Percentiles rank a stretch among this genome's conserved stretches.
Evolutionary conservation across 2,797 vertebrate species (phyloP).

Genomic region (Valencia hispanica): DNA sequence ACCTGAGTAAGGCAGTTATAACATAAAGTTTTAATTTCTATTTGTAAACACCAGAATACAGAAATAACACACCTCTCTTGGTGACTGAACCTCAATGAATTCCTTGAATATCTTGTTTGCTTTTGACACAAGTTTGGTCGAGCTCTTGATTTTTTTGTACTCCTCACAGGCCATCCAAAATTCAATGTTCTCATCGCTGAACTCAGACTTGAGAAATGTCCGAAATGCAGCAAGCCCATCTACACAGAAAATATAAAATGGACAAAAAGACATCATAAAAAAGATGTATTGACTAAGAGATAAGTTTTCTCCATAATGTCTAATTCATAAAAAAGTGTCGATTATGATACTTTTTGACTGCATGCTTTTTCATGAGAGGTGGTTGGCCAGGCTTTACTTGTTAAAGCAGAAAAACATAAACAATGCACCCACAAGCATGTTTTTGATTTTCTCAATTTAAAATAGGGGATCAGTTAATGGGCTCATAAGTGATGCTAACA

Average conservation of each 20-base stretch:
- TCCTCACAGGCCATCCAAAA: slow-evolving; percentile 98
- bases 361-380: background rate
- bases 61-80: slow-evolving; percentile 86
- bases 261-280: slow-evolving; percentile 1
- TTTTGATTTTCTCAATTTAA: slow-evolving; percentile 43
- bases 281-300: background rate
- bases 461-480: slow-evolving; percentile 57
- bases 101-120: slow-evolving; percentile 93
- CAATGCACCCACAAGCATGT: slow-evolving; percentile 25
- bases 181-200: slow-evolving; percentile 96
- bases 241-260: slow-evolving; percentile 59
- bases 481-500: slow-evolving; percentile 22
- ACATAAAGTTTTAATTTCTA: background rate
- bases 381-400: slow-evolving; percentile 10
- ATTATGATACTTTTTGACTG: background rate
- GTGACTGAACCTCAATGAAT: slow-evolving; percentile 90
- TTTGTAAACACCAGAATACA: background rate
- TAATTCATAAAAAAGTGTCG: background rate
- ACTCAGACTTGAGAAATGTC: slow-evolving; percentile 93
- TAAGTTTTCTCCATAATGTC: background rate
- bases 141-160: slow-evolving; percentile 90
- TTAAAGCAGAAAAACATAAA: slow-evolving; percentile 38
- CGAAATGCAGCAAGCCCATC: slow-evolving; percentile 91
- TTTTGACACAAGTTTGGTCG: slow-evolving; percentile 86
- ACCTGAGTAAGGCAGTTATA: background rate